Base-by-base conservation (phyloP, 2,888 invertebrate genomes). In the Deroplatys truncata region DNA sequence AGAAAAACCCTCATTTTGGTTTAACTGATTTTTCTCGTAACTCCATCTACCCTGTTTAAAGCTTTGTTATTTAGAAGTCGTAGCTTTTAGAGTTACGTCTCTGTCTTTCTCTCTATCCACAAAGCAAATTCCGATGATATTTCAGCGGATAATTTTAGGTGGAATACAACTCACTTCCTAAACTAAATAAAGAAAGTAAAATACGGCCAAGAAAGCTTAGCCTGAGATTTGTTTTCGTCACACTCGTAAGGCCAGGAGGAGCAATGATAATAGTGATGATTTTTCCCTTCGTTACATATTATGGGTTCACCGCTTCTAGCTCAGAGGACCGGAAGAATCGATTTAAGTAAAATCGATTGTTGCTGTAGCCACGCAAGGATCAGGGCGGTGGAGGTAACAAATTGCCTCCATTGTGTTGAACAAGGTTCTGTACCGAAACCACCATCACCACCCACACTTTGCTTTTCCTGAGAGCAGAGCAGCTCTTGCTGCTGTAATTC, bases 391-490 rank as follows among this genome's bases (percentile, higher is more conserved):
- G 85, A n/a, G 29, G 87, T 87, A 82, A 87, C 87, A 87, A 87
- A 87, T 87, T 82, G 87, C 87, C 87, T 82, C 87, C 82, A 87
- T 82, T 87, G 82, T 31, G 82, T 28, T 49, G 56, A 72, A 72
- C 56, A 72, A 72, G 56, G 56, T 72, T 72, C 56, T 72, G 56
- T 72, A 72, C 56, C 56, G 56, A 72, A 72, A 72, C 56, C 56
- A 72, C 56, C 56, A 72, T 72, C 56, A 72, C 56, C 56, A 72
- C 56, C 56, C 56, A 72, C 56, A 72, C 56, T 72, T 72, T 72
- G 56, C 56, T 72, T 72, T 72, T 72, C 56, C 56, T 72, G 56
- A 72, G 56, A 72, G 56, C 56, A 72, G 20, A 5, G 25, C 25
- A 9, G 56, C 56, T 72, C 56, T 25, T 72, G 56, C 56, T 72